Base-by-base conservation (phyloP, 2,113 vertebrate genomes). In the Euleptes europaea region DNA sequence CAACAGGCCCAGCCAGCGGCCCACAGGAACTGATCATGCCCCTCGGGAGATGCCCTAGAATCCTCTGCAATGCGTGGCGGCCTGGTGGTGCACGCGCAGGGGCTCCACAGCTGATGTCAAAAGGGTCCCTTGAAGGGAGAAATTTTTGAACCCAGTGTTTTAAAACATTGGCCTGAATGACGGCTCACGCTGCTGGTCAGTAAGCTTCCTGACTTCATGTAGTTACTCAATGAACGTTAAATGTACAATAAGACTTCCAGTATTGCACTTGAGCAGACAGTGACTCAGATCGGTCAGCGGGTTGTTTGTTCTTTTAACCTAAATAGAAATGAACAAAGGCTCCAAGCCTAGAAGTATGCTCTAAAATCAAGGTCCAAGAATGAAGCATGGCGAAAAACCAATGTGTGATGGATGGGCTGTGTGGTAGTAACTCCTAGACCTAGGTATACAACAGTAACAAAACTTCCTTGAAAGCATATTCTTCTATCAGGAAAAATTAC, bases 181-280 rank as follows among this genome's bases (percentile, higher is more conserved):
- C 87, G 82, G 83, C 17, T 88, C 93, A 90, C 88, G 93, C 86
- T 86, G 72, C 54, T 94, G 79, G 74, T 87, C 80, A 92, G 51
- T 54, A 38, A 42, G 42, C 47, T 70, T 84, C 1, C 1, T 57
- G 49, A 78, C 47, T 70, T 70, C 67, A 86, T 1, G 0, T 1
- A 57, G 72, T 66, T 84, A 54, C 54, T 81, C 72, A 76, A 65
- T n/a, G 19, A 94, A 81, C 66, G 47, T 91, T 82, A 54, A 85
- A 79, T 42, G 38, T 65, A 85, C 84, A 63, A 85, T 92, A 97
- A 93, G 91, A 96, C 89, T 72, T 92, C 96, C 95, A 96, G 96
- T 97, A 97, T 95, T 97, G 97, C 96, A 97, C 95, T 96, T 97
- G 93, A 96, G 95, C 93, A 96, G 89, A 92, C 92, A 83, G 88